Base-by-base conservation (phyloP, 2,888 invertebrate genomes). In the Melipona bicolor region DNA sequence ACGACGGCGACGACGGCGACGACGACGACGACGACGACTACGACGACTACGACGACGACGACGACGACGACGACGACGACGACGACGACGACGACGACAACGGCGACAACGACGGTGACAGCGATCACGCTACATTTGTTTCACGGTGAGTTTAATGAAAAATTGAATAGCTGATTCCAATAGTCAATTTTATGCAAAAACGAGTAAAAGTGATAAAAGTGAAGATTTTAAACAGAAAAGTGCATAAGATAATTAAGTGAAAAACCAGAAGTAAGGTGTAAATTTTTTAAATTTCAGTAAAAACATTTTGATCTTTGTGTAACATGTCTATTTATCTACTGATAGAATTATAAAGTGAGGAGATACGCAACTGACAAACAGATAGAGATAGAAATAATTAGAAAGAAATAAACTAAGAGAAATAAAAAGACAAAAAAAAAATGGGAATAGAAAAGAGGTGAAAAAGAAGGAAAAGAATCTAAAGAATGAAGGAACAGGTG, bases 401-500 rank as follows among this genome's bases (percentile, higher is more conserved):
- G 89, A 84, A 88, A 88, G 88, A 65, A 36, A 24, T 19, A 59
- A 79, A 50, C 27, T 50, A 21, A 61, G 36, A 54, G 32, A n/a
- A 32, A 62, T 36, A 65, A 36, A 67, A 59, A 68, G 32, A 73
- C 62, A 62, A 19, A 64, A 4, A 61, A 52, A 27, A 43, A 50
- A 24, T 17, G 36, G 21, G 19, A 17, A 24, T 11, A 19, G 19
- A 32, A 32, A 21, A 32, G 32, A 64, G 62, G 65, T 61, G 64
- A 24, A 54, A 54, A 32, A 61, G 6, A 19, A 52, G 61, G 64
- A 36, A 54, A 54, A 75, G 70, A 77, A 59, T 59, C 67, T 65
- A n/a, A 72, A 74, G 74, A 84, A 71, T 49, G 90, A 85, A 88
- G 89, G 90, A 90, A 90, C 89, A 74, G 50, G 74, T 17, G 24